These are phyloP conservation scores for Aquatica leii DNA, from an alignment of 2,888 invertebrate species.

Conservation along the genomic window DNA sequence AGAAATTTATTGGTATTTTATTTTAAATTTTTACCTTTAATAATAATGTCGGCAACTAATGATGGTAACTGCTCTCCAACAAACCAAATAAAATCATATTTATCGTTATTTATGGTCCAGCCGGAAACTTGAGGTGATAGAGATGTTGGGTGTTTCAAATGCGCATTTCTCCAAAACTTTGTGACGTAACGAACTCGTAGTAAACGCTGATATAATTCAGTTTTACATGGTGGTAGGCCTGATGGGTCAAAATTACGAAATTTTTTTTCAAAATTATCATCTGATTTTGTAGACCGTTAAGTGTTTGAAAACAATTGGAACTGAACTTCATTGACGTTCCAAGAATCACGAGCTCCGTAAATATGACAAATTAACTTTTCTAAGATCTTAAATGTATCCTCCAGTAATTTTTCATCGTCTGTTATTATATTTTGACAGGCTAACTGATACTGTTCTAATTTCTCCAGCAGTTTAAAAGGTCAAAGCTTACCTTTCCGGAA, in stretches of 20 bases:
- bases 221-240: constrained; percentile 41
- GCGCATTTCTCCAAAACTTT: constrained; percentile 42
- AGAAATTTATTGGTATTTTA: neutral
- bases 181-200: constrained; percentile 41
- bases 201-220: constrained; percentile 43
- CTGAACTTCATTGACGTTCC: constrained; percentile 40
- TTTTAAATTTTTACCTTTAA: neutral
- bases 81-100: constrained; percentile 43
- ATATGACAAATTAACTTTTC: constrained; percentile 35
- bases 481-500: constrained; percentile 38
- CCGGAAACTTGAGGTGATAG: constrained; percentile 29
- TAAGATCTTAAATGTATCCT: constrained; percentile 23
- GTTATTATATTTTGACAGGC: constrained; percentile 32
- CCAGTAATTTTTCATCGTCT: constrained; percentile 18
- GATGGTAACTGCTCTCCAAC: constrained; percentile 42
- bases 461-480: constrained; percentile 37
- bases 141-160: constrained; percentile 39
- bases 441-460: constrained; percentile 37
- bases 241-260: constrained; percentile 16
- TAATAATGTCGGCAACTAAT: constrained; percentile 33
- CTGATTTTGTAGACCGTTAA: constrained; percentile 30
- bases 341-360: constrained; percentile 30
- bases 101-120: constrained; percentile 37
- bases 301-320: constrained; percentile 37
- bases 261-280: constrained; percentile 35